Conservation (phyloP, 1,140 invertebrate species). For the Bactericera cockerelli region DNA sequence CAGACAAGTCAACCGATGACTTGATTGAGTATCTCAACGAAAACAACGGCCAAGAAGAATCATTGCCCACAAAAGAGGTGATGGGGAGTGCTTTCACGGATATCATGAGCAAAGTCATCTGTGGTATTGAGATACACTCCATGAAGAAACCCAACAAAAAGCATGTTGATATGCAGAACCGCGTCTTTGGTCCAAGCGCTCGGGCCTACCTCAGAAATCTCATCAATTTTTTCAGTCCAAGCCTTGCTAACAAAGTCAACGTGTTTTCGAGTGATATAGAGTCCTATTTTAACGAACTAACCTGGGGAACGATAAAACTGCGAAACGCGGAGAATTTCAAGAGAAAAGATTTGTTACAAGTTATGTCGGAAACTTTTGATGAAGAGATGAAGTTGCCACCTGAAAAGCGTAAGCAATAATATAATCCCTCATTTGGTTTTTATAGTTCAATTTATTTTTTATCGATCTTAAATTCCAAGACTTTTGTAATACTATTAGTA, state of each 20-base stretch:
- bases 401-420: not conserved
- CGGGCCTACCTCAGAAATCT: not conserved
- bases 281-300: conserved; percentile 14
- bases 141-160: not conserved
- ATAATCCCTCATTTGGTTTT: no score
- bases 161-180: not conserved
- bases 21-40: not conserved
- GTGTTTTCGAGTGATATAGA: not conserved
- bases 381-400: not conserved
- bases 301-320: conserved; percentile 28
- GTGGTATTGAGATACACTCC: not conserved
- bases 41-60: not conserved
- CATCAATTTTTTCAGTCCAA: not conserved
- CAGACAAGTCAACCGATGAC: not conserved
- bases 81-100: not conserved
- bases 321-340: conserved; percentile 30
- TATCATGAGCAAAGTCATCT: not conserved
- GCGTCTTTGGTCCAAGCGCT: not conserved
- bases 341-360: conserved; percentile 30
- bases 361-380: conserved; percentile 22
- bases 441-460: no score
- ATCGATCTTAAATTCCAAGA: no score
- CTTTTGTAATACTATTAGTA: no score
- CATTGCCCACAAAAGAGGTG: not conserved
- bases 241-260: not conserved